Percentiles rank a stretch among this genome's conserved stretches.
These are phyloP conservation scores for Orientallactaga sibirica DNA, from an alignment of 2,797 vertebrate species.

Conservation along the genomic window DNA sequence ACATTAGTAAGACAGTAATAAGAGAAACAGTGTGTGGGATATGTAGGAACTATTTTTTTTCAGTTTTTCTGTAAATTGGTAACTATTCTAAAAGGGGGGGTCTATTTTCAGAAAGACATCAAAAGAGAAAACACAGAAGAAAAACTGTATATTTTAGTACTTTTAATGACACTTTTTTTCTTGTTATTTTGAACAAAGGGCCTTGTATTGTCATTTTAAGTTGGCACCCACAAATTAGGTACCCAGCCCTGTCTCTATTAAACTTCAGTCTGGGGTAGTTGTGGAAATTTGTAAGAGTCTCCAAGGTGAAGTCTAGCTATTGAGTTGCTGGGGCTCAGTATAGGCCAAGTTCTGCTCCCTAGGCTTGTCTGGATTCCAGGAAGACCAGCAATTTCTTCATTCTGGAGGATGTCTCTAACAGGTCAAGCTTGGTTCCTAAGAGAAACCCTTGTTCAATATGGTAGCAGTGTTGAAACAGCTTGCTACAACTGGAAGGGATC, in stretches of 20 bases:
- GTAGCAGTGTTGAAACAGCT: neutral
- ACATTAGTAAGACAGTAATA: neutral
- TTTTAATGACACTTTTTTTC: neutral
- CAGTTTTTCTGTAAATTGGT: slow-evolving; percentile 40
- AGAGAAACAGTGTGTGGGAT: neutral
- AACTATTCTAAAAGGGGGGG: neutral
- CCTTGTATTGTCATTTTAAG: slow-evolving; percentile 12
- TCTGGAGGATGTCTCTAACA: neutral
- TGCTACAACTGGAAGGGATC: neutral
- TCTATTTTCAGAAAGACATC: neutral
- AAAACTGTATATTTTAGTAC: neutral
- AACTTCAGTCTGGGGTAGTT: neutral
- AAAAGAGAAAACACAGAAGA: slow-evolving; percentile 4
- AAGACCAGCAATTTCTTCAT: neutral
- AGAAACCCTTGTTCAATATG: neutral
- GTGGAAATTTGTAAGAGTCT: neutral
- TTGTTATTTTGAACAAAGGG: neutral
- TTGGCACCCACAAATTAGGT: neutral
- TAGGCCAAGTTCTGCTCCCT: neutral
- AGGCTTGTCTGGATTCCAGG: neutral
- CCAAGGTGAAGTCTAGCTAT: neutral
- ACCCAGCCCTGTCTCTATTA: neutral
- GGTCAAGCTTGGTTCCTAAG: neutral
- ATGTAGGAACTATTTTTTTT: neutral
- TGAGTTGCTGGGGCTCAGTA: neutral